Percentiles rank a stretch among this genome's conserved stretches.
phyloP scores from a whole-genome alignment of 2,113 vertebrate genomes.

The Tiliqua scincoides region DNA sequence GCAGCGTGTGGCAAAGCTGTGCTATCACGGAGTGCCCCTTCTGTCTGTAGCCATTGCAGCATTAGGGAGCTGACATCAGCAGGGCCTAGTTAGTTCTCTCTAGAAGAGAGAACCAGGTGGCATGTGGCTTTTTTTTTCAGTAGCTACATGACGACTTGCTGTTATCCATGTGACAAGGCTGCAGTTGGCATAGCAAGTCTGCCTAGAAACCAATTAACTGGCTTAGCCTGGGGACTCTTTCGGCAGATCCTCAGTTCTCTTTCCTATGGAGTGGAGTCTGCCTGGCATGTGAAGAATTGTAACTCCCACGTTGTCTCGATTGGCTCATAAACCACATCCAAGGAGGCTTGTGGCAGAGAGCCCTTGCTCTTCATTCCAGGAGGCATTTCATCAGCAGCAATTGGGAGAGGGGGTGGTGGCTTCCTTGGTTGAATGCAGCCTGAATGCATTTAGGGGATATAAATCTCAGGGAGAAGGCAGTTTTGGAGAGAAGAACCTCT shows the following conservation, averaged over 20 bases:
- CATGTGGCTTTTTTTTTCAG: slow-evolving; percentile 21
- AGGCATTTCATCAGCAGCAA: slow-evolving; percentile 4
- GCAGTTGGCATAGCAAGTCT: slow-evolving; percentile 2
- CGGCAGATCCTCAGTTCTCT: neutral
- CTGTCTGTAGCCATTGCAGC: neutral
- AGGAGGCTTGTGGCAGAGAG: neutral
- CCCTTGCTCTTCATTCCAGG: neutral
- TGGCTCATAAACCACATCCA: slow-evolving; percentile 1
- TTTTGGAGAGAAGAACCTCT: neutral
- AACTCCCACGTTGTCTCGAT: neutral
- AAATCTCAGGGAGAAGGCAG: neutral
- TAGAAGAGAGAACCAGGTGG: slow-evolving; percentile 33
- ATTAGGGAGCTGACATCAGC: slow-evolving; percentile 19
- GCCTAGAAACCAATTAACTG: slow-evolving; percentile 22
- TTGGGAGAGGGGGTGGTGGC: neutral
- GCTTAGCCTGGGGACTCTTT: slow-evolving; percentile 19
- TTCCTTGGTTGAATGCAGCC: neutral
- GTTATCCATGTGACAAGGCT: slow-evolving; percentile 15
- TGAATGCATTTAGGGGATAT: neutral
- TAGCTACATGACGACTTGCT: neutral
- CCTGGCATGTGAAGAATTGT: neutral
- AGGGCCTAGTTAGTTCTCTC: slow-evolving; percentile 12
- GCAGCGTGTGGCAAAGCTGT: neutral
- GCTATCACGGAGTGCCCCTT: neutral
- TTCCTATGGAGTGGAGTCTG: neutral